Base-by-base conservation (phyloP, 2,113 vertebrate genomes). In the Apeltes quadracus region DNA sequence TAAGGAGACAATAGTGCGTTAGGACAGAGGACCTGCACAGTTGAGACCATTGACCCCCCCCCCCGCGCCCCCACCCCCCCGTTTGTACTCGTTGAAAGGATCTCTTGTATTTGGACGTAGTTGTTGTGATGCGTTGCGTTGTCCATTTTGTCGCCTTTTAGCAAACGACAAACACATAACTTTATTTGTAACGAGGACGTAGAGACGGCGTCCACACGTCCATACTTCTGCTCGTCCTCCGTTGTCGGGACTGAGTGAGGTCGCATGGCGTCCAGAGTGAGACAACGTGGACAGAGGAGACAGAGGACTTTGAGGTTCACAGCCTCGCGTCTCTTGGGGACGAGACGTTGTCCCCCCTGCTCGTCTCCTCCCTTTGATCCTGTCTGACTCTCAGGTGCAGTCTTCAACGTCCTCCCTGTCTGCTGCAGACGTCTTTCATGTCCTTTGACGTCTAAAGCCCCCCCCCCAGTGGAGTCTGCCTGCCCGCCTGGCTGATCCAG, bases 21-120 rank as follows among this genome's bases (percentile, higher is more conserved):
- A 58, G 89, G 84, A 93, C 90, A 86, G 76, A 88, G 72, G 77
- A 87, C 92, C 92, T 89, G 85, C 92, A 92, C 79, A n/a, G n/a
- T n/a, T n/a, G 75, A 87, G 79, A 79, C 80, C 69, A 68, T 81
- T 81, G 74, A 64, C 69, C 58, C 59, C 57, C 75, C 15, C 18
- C 16, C 34, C 22, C 73, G 25, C 9, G 7, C 20, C 5, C 39
- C 15, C 9, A 23, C 51, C 14, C 20, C 43, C 9, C 46, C 4
- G 44, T 48, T 48, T 7, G 6, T 34, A 34, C 32, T 5, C 0
- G 32, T 34, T 34, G 32, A 34, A 3, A 6, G 5, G 5, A 7
- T 0, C 7, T 34, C 32, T 34, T 34, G 32, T 34, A 6, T 34
- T 34, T 34, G 32, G 32, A 34, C 32, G 32, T 34, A 5, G 32